Evolutionary conservation across 2,113 vertebrate species (phyloP).

Genomic region (Cyanoramphus novaezelandiae): DNA sequence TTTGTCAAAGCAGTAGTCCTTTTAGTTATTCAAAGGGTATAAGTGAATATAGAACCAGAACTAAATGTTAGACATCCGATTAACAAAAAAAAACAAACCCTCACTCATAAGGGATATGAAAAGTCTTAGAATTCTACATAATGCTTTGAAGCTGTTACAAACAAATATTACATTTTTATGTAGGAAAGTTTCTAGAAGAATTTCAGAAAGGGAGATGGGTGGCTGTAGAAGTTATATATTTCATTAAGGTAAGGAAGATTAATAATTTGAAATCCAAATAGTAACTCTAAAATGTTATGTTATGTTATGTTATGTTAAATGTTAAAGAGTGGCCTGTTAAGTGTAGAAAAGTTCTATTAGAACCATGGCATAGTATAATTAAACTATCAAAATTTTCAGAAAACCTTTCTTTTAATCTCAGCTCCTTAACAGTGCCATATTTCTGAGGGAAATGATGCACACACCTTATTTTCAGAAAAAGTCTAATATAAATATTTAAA

Average conservation of each 20-base stretch:
- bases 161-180: not conserved
- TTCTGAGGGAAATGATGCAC: not conserved
- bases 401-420: not conserved
- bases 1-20: not conserved
- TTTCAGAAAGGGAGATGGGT: not conserved
- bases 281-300: not conserved
- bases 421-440: not conserved
- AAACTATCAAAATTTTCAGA: not conserved
- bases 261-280: not conserved
- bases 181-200: not conserved
- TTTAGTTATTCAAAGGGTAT: not conserved
- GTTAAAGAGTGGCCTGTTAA: not conserved
- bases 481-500: conserved; percentile 18
- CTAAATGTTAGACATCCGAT: not conserved
- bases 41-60: not conserved
- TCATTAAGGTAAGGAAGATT: not conserved
- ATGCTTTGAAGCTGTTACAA: not conserved
- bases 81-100: not conserved
- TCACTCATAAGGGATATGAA: not conserved
- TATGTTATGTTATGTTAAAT: too few species aligned
- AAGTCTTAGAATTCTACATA: not conserved
- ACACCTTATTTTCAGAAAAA: not conserved
- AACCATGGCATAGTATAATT: not conserved
- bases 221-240: not conserved
- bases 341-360: not conserved